These are phyloP conservation scores for Tauraco erythrolophus DNA, from an alignment of 2,113 vertebrate genomes.

Conservation along the genomic window DNA sequence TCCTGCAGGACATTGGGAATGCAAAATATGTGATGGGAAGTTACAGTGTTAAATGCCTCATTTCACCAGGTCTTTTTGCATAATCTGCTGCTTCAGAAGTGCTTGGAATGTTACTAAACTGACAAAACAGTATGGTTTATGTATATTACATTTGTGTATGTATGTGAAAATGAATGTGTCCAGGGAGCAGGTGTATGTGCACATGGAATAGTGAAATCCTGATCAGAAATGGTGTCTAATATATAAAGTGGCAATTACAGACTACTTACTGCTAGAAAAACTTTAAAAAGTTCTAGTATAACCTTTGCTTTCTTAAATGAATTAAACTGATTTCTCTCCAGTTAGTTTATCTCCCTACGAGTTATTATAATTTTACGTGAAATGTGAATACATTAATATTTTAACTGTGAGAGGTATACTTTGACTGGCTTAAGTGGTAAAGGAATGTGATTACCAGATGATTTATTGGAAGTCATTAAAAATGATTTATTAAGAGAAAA, in stretches of 20 bases:
- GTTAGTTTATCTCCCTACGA: slow-evolving; percentile 38
- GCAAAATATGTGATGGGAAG: slow-evolving; percentile 22
- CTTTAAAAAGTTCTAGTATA: background rate
- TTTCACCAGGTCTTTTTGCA: slow-evolving; percentile 34
- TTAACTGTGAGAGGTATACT: slow-evolving; percentile 51
- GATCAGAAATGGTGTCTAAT: background rate
- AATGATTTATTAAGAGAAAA: slow-evolving; percentile 71
- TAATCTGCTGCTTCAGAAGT: slow-evolving; percentile 34
- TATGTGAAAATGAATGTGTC: background rate
- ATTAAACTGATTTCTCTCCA: slow-evolving; percentile 19
- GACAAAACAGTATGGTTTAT: slow-evolving; percentile 15
- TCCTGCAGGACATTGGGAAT: slow-evolving; percentile 49
- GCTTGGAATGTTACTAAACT: slow-evolving; percentile 32
- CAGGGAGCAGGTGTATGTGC: background rate
- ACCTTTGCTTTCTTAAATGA: slow-evolving; percentile 31
- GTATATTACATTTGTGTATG: background rate
- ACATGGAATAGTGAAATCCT: background rate
- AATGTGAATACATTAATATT: slow-evolving; percentile 70
- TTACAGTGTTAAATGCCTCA: slow-evolving; percentile 48
- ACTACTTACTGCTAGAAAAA: background rate
- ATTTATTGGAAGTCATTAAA: slow-evolving; percentile 72
- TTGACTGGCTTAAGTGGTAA: slow-evolving; percentile 69
- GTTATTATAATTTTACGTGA: slow-evolving; percentile 42
- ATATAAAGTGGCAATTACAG: background rate
- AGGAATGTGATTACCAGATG: slow-evolving; percentile 65